phyloP scores from a whole-genome alignment of 2,888 invertebrate genomes.

The Callyntrura guangdongensis region DNA sequence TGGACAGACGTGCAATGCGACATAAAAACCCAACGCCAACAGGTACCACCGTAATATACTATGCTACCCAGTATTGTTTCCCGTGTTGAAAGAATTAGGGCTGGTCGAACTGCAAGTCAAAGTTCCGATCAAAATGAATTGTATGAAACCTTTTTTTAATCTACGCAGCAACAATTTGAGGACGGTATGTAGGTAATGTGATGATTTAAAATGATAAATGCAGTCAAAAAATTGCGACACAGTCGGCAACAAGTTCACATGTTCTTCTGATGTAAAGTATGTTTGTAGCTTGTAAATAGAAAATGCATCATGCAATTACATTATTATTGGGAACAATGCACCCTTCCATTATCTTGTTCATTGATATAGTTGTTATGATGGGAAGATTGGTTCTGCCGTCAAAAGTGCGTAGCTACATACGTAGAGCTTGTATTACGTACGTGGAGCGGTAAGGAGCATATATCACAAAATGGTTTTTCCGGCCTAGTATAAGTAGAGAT shows the following conservation, averaged over 20 bases:
- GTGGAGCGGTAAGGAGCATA: neutral
- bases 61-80: neutral
- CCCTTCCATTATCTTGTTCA: conserved; percentile 62
- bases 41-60: too few relatives aligned
- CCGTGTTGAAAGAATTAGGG: conserved; percentile 74
- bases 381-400: conserved; percentile 78
- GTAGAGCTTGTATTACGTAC: neutral
- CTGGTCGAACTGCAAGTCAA: conserved; percentile 56
- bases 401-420: neutral
- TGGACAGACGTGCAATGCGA: conserved; percentile 13
- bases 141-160: too few relatives aligned
- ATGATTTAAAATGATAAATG: neutral
- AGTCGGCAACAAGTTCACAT: conserved; percentile 62
- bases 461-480: neutral
- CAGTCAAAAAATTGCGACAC: conserved; percentile 10
- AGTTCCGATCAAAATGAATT: neutral
- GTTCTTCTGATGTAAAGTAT: neutral
- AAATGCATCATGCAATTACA: conserved; percentile 46
- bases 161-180: conserved; percentile 44
- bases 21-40: neutral
- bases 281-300: neutral
- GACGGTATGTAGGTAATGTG: neutral
- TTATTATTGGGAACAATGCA: conserved; percentile 40
- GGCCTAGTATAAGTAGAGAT: neutral
- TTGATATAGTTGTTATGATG: conserved; percentile 80